Evolutionary conservation across 2,113 vertebrate genomes (phyloP), one percentile per base, ranked within the genome.

Genomic region (Lagopus leucura): DNA sequence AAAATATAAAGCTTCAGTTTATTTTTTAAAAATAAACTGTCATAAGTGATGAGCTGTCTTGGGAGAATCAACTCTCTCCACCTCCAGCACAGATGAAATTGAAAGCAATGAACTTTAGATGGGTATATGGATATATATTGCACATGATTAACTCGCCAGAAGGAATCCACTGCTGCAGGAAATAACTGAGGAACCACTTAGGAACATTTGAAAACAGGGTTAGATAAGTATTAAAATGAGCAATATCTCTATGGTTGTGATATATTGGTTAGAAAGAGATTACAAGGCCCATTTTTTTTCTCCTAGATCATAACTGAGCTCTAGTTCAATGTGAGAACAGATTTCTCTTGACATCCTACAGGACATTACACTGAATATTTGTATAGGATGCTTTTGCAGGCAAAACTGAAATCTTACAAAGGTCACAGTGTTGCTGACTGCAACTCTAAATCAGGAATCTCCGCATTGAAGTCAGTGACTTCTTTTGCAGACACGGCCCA

Each of bases 401-500:
- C 6, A 66, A 81, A 58, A 52, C 13, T 6, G 73, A 86, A 34
- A 19, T 18, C 19, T 40, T 24, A 6, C 8, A 38, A 52, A 45
- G 27, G 32, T 28, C 55, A 27, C 25, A 76, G 24, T 81, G 34
- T 5, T 73, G 21, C 13, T 47, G 36, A 32, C 16, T 45, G 60
- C 36, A 65, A 40, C 14, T 13, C 24, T 38, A 34, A 88, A 42
- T 52, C 57, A 79, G 30, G 57, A 60, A 45, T 45, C 2, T 0
- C 27, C 48, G 81, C 36, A 32, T 13, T 43, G 10, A 43, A 48
- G 5, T 20, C 45, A 7, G 15, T 28, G 18, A 7, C 8, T 28
- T 88, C 55, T 16, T 9, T 15, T 15, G 13, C 9, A 79, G 45
- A 52, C 28, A 50, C 0, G 0, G 3, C 4, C 24, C 13, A 42